Base-by-base conservation (phyloP, 2,113 vertebrate species). In the Cottus gobio region DNA sequence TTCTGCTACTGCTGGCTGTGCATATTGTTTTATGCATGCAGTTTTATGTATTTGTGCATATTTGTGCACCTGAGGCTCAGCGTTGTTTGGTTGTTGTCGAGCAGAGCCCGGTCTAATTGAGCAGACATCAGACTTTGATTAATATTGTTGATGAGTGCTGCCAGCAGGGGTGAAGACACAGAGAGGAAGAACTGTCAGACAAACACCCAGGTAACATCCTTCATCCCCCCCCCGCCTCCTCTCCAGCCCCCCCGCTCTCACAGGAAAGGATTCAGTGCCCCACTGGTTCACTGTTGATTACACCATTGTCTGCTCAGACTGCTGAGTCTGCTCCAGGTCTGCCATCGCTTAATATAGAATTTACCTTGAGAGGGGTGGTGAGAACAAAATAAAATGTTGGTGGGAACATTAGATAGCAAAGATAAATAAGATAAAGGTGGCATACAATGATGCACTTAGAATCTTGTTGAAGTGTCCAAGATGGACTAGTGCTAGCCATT, bases 101-200 rank as follows among this genome's bases (percentile, higher is more conserved):
- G 83, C 70, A 22, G 75, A 89, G 76, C 66, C 81, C 4, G 20
- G 63, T 88, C 80, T 92, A 91, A 93, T 91, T 91, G 89, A 85
- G 82, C 83, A 79, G 79, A 71, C 81, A 88, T 87, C 85, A 85
- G 92, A 89, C 88, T 90, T 89, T 92, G 92, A 93, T 93, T 90
- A 91, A 91, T 92, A 90, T 87, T 91, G 88, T 87, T 91, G 91
- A 93, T 87, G 91, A 91, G 89, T 30, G 66, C 78, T 86, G 88
- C 89, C 89, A 87, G 90, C 88, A 87, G 88, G 89, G 92, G 80
- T 84, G 85, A 87, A 82, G 91, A 79, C 82, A 88, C 83, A 36
- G 82, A 89, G 80, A 92, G 89, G 90, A 93, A 88, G 87, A 88
- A 73, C 83, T 92, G 92, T 91, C 91, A 92, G 85, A 87, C 90